Conservation (phyloP, 2,113 vertebrate species). For the Sakesphorus luctuosus region DNA sequence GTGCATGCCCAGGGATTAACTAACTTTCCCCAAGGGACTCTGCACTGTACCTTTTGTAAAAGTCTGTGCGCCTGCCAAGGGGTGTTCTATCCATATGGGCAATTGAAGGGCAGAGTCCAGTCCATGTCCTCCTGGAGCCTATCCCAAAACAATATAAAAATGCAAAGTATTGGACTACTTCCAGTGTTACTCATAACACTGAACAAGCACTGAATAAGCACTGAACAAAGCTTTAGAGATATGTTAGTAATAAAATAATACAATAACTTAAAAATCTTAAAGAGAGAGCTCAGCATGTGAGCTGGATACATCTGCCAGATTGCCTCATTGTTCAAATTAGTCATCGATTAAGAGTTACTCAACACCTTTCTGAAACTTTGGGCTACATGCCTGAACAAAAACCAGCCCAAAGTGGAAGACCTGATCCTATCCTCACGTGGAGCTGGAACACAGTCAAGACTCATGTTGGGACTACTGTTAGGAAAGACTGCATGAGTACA, state of each 20-base stretch:
- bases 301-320: not conserved
- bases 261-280: not conserved
- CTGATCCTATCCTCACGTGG: rapidly evolving
- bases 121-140: not conserved
- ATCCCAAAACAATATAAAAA: not conserved
- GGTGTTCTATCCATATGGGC: not conserved
- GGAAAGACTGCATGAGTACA: not conserved
- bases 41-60: not conserved
- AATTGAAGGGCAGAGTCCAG: not conserved
- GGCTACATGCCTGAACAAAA: not conserved
- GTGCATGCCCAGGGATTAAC: not conserved
- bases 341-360: not conserved
- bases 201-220: not conserved
- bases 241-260: not conserved
- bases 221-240: not conserved
- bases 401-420: not conserved
- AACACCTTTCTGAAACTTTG: not conserved
- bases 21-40: not conserved
- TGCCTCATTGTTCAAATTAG: not conserved
- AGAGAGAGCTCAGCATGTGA: not conserved
- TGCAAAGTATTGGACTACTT: not conserved
- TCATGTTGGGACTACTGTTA: not conserved
- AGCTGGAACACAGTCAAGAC: not conserved
- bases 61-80: not conserved
- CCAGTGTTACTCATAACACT: not conserved